Base-by-base conservation (phyloP, 2,888 invertebrate genomes). In the Drosophila flavopinicola region DNA sequence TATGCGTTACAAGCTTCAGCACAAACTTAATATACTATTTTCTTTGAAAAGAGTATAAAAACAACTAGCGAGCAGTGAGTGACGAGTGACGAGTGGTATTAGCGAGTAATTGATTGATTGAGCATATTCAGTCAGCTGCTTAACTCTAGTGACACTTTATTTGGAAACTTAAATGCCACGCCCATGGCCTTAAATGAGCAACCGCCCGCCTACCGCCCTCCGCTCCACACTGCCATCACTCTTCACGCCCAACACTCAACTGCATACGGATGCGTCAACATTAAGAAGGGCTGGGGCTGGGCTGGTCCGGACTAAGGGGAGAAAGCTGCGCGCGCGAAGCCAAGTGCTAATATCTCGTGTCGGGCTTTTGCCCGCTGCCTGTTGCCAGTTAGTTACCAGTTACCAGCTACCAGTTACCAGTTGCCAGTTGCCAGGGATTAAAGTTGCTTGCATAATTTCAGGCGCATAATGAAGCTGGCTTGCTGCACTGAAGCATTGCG, bases 371-470 rank as follows among this genome's bases (percentile, higher is more conserved):
- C 39, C 44, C 51, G 65, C 17, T 63, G 64, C 56, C 53, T 38
- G 56, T 60, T 57, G 74, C 57, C 57, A 51, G 56, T 54, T 66
- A n/a, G n/a, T n/a, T n/a, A n/a, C n/a, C n/a, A n/a, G n/a, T n/a
- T n/a, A n/a, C n/a, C n/a, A n/a, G n/a, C n/a, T 48, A 53, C 39
- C 44, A 47, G 65, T 13, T 63, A 58, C 56, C 53, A 35, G 56
- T 60, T 57, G 74, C 57, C 57, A 51, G 56, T 54, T 66, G 64
- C 69, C 53, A 35, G 45, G 74, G 86, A 80, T 84, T 80, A 80
- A 86, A 86, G 75, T 57, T 70, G 75, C 75, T 84, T 84, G 87
- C 79, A 84, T 85, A 79, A 72, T 85, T 72, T 42, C 64, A 63
- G 57, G 52, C 64, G 72, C 85, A 83, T 86, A 80, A 86, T 84